A percentile compares a stretch with the other conserved stretches of the same genome.
These are phyloP conservation scores for Eospalax fontanierii DNA, from an alignment of 2,797 vertebrate species.

Conservation along the genomic window DNA sequence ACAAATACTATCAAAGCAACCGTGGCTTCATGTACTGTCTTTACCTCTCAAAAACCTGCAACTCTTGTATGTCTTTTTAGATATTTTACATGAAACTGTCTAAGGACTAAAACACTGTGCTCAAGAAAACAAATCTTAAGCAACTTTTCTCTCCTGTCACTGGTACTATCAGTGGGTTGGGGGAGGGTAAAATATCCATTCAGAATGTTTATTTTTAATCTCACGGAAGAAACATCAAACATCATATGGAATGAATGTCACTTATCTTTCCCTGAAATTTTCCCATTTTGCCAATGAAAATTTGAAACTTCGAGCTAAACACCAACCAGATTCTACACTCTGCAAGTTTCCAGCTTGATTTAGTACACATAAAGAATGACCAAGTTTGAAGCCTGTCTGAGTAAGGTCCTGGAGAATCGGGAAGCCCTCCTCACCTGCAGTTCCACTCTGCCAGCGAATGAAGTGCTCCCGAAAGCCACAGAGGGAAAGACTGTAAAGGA, in stretches of 20 bases:
- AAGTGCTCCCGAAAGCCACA: background rate
- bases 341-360: slow-evolving; percentile 32
- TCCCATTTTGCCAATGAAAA: no score
- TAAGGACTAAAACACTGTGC: no score
- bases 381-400: background rate
- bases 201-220: no score
- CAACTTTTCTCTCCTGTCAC: no score
- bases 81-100: background rate
- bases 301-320: no score
- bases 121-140: no score
- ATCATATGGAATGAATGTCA: no score
- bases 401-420: background rate
- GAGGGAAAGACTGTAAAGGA: background rate
- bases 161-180: no score
- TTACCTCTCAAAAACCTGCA: background rate
- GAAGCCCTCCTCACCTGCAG: background rate
- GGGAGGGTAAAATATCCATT: no score
- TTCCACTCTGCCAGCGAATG: background rate
- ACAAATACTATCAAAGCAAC: slow-evolving; percentile 49
- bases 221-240: no score
- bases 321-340: no score
- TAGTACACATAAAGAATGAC: background rate
- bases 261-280: no score
- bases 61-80: slow-evolving; percentile 38
- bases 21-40: background rate